Evolutionary conservation across 2,888 invertebrate species (phyloP).

Genomic region (Epinotia bilunana): DNA sequence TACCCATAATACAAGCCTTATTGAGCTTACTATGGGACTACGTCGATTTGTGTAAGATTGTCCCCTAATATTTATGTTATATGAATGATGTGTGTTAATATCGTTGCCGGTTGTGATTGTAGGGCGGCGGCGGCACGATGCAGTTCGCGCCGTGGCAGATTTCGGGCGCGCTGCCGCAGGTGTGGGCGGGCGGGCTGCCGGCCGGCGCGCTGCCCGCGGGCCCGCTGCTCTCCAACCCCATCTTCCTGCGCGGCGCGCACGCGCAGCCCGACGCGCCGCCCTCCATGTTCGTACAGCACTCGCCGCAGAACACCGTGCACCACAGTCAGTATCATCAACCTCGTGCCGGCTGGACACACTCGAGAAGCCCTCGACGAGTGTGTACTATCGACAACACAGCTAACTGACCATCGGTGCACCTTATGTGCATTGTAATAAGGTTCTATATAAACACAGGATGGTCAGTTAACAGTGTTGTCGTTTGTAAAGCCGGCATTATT

Average conservation of each 20-base stretch:
- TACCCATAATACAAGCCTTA: too few relatives aligned
- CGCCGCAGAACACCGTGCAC: constrained; percentile 85
- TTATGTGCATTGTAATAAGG: too few relatives aligned
- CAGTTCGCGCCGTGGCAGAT: constrained; percentile 93
- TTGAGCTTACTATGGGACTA: too few relatives aligned
- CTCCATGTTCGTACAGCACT: constrained; percentile 93
- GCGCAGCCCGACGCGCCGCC: constrained; percentile 88
- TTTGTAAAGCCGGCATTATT: too few relatives aligned
- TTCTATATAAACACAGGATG: too few relatives aligned
- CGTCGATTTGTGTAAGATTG: too few relatives aligned
- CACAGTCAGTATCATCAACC: constrained; percentile 74
- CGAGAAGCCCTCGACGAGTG: too few relatives aligned
- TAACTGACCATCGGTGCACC: too few relatives aligned
- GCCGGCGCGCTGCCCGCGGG: constrained; percentile 86
- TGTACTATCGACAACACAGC: too few relatives aligned
- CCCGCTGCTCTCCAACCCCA: constrained; percentile 89
- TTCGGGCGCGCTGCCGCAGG: constrained; percentile 87
- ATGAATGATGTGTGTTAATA: not conserved
- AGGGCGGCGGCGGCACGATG: constrained; percentile 88
- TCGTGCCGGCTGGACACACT: too few relatives aligned
- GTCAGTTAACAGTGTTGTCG: too few relatives aligned
- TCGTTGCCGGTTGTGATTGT: constrained; percentile 38
- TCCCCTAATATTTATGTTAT: too few relatives aligned
- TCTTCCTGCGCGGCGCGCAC: constrained; percentile 92
- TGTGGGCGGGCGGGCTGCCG: constrained; percentile 90